Percentiles rank a stretch among this genome's conserved stretches.
Evolutionary conservation across 2,888 invertebrate species (phyloP).

Genomic region (Galerucella nymphaeae): DNA sequence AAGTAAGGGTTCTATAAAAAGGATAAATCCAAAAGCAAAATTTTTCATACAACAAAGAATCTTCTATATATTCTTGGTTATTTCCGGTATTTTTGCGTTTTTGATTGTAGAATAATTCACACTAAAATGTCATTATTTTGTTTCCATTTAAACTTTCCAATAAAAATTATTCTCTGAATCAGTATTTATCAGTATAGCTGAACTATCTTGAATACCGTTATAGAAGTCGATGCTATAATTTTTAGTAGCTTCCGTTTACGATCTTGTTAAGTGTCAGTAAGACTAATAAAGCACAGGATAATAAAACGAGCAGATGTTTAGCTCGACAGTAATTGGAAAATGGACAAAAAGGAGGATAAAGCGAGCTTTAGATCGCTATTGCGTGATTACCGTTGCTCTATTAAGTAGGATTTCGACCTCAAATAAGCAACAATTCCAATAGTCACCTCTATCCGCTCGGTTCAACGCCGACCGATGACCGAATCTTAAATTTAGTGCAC

Average conservation of each 20-base stretch:
- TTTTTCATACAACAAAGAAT: too few relatives aligned
- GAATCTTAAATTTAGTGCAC: constrained; percentile 15
- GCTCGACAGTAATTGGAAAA: constrained; percentile 38
- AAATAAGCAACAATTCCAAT: constrained; percentile 41
- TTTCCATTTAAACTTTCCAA: too few relatives aligned
- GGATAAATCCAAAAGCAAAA: too few relatives aligned
- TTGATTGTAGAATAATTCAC: too few relatives aligned
- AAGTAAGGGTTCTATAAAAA: too few relatives aligned
- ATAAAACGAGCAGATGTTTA: constrained; percentile 32
- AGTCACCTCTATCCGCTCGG: constrained; percentile 33
- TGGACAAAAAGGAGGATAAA: constrained; percentile 36
- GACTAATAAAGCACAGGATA: constrained; percentile 17
- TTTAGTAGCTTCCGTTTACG: constrained; percentile 15
- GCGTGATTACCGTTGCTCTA: constrained; percentile 46
- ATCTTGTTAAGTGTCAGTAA: constrained; percentile 15
- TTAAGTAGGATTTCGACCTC: constrained; percentile 42
- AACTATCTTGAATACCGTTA: background rate
- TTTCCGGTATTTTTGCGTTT: too few relatives aligned
- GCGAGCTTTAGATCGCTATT: constrained; percentile 40
- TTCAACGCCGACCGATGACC: constrained; percentile 1
- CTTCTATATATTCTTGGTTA: too few relatives aligned
- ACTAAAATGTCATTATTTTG: too few relatives aligned
- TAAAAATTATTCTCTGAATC: too few relatives aligned
- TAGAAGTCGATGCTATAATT: constrained; percentile 56
- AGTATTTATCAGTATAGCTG: too few relatives aligned